Evolutionary conservation across 2,113 vertebrate genomes (phyloP).

Genomic region (Rhinoptilus africanus): DNA sequence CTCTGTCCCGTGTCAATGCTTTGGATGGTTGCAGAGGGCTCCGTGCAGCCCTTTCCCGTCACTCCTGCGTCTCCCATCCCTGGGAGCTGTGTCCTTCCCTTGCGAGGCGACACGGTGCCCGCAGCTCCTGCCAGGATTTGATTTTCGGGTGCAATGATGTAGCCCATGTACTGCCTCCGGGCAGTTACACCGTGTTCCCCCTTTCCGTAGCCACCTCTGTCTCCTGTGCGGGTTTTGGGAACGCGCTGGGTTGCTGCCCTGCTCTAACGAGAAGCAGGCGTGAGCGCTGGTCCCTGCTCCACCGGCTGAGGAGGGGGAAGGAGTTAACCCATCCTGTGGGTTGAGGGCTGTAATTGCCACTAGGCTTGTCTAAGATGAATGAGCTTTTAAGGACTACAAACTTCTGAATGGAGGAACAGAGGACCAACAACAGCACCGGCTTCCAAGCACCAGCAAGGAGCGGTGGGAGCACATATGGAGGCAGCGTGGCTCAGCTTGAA

Average conservation of each 20-base stretch:
- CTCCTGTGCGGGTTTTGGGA: not conserved
- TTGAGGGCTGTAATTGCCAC: not conserved
- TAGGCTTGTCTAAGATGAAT: not conserved
- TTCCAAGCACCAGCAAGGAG: not conserved
- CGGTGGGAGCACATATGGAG: not conserved
- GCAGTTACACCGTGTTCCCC: rapidly evolving
- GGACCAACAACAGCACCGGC: not conserved
- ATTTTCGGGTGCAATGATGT: rapidly evolving
- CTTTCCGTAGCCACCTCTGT: not conserved
- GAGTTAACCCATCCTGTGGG: not conserved
- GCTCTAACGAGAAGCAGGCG: rapidly evolving
- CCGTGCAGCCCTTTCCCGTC: not conserved
- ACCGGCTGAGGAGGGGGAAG: not conserved
- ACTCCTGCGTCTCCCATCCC: not conserved
- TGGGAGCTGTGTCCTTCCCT: not conserved
- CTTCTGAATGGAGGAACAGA: not conserved
- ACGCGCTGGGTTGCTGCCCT: not conserved
- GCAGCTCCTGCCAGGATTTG: not conserved
- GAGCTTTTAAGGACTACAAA: not conserved
- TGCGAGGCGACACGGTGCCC: rapidly evolving
- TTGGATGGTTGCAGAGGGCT: not conserved
- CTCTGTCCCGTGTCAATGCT: rapidly evolving
- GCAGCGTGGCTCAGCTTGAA: not conserved
- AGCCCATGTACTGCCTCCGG: not conserved
- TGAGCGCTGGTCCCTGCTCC: not conserved